Evolutionary conservation across 2,888 invertebrate genomes (phyloP).

Genomic region (Chrysopilus asiliformis): DNA sequence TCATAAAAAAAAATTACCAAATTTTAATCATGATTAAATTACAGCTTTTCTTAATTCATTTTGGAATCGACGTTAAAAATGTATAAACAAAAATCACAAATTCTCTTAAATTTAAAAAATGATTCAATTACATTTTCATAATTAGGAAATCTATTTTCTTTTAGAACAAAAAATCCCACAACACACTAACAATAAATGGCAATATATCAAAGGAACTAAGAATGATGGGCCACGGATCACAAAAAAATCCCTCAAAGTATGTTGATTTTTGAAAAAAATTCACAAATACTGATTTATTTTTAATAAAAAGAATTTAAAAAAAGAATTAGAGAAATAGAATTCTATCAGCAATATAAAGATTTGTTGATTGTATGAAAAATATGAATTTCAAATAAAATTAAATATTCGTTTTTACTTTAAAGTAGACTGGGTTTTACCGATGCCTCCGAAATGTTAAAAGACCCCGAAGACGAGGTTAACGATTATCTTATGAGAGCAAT

Average conservation of each 20-base stretch:
- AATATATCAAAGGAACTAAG: slow-evolving; percentile 79
- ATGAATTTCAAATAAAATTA: not conserved
- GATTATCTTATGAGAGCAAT: slow-evolving; percentile 94
- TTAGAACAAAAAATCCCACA: slow-evolving; percentile 51
- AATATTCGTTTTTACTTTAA: slow-evolving; percentile 9
- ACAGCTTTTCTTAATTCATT: no score
- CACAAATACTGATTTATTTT: not conserved
- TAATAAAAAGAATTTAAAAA: no score
- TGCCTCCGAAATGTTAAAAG: slow-evolving; percentile 49
- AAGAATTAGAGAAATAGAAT: no score
- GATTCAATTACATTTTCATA: not conserved
- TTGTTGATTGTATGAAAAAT: not conserved
- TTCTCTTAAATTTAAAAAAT: not conserved
- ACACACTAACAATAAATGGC: slow-evolving; percentile 51
- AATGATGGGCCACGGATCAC: slow-evolving; percentile 80
- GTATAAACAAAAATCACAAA: no score
- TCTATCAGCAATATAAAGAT: slow-evolving; percentile 1
- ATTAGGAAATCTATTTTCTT: no score
- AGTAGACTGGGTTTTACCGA: slow-evolving; percentile 60
- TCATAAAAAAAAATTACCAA: no score
- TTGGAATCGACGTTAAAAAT: no score
- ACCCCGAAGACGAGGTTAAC: slow-evolving; percentile 87
- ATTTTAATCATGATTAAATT: no score
- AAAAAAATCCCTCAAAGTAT: slow-evolving; percentile 52
- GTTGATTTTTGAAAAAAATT: not conserved